Conservation (phyloP, 2,113 vertebrate species). For the Zingel zingel region DNA sequence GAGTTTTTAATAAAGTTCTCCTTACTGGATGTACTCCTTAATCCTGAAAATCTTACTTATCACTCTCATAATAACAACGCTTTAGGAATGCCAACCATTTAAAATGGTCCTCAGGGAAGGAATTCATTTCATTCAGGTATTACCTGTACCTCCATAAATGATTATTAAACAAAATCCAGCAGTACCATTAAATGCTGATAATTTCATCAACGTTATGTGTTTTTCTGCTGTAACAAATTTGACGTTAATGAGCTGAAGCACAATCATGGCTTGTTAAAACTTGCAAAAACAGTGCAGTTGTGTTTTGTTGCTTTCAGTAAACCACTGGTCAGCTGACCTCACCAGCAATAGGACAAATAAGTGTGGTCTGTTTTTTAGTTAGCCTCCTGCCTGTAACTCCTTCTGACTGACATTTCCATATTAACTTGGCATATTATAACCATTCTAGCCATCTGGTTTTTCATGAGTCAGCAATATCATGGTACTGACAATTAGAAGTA, state of each 20-base stretch:
- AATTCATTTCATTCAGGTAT: slow-evolving; percentile 31
- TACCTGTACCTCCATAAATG: slow-evolving; percentile 24
- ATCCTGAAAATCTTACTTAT: slow-evolving; percentile 22
- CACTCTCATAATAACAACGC: slow-evolving; percentile 12
- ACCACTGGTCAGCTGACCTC: slow-evolving; percentile 38
- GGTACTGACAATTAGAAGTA: slow-evolving; percentile 58
- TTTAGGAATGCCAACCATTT: slow-evolving; percentile 24
- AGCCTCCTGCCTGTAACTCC: slow-evolving; percentile 37
- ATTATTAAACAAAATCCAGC: slow-evolving; percentile 35
- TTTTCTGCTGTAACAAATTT: slow-evolving; percentile 32
- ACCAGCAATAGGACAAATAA: slow-evolving; percentile 25
- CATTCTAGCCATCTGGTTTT: slow-evolving; percentile 58
- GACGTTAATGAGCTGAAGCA: slow-evolving; percentile 18
- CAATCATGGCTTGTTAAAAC: slow-evolving; percentile 39
- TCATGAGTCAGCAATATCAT: slow-evolving; percentile 65
- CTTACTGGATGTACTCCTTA: neutral
- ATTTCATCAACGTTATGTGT: slow-evolving; percentile 37
- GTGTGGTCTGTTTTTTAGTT: slow-evolving; percentile 44
- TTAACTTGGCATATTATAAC: slow-evolving; percentile 55
- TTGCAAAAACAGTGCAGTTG: slow-evolving; percentile 15
- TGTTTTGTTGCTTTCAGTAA: slow-evolving; percentile 12
- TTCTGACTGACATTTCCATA: slow-evolving; percentile 63
- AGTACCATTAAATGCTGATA: slow-evolving; percentile 34
- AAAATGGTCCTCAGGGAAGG: slow-evolving; percentile 11
- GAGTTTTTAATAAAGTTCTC: slow-evolving; percentile 21